Evolutionary conservation across 23 tunicate genomes (phyloP), one percentile per base, ranked within the genome.

Genomic region (Trididemnum nubilum): DNA sequence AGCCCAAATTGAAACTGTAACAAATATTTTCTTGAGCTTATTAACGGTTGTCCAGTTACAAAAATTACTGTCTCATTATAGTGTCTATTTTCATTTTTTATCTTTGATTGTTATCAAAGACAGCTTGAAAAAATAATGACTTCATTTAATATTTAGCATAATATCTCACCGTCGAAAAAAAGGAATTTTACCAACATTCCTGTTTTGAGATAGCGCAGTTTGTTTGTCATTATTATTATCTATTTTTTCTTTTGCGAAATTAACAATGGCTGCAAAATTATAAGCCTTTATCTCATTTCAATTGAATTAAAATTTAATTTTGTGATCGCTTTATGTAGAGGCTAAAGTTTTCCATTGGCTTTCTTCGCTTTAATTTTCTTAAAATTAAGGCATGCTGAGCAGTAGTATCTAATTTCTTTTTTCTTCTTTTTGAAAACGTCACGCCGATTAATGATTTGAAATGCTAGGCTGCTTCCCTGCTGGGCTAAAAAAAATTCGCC

Each of bases 91-190:
- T 67, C 74, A 67, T 31, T 12, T 30, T 67, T 30, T 12, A 2
- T 9, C 33, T 31, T 33, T 30, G 74, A 67, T 67, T 67, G 74
- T 67, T 67, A 67, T 67, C 74, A 33, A 30, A 67, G 38, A 67
- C 38, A 37, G n/a, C 33, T 61, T 44, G 29, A 38, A 5, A 67
- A 67, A 4, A 67, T 33, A 67, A 67, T 67, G 38, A 67, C 38
- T 67, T 67, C n/a, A 9, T 33, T 67, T 67, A 67, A 67, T 30
- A 67, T 67, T 67, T 9, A 26, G n/a, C n/a, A n/a, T 9, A 49
- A 49, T 9, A 49, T 9, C 57, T 49, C n/a, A n/a, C n/a, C n/a
- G n/a, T n/a, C n/a, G 9, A 44, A 44, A 44, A 44, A 44, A 44
- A 44, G 54, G 15, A 44, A 44, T 44, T 44, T n/a, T n/a, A n/a